Conservation (phyloP, 2,113 vertebrate species). For the Isurus oxyrinchus region DNA sequence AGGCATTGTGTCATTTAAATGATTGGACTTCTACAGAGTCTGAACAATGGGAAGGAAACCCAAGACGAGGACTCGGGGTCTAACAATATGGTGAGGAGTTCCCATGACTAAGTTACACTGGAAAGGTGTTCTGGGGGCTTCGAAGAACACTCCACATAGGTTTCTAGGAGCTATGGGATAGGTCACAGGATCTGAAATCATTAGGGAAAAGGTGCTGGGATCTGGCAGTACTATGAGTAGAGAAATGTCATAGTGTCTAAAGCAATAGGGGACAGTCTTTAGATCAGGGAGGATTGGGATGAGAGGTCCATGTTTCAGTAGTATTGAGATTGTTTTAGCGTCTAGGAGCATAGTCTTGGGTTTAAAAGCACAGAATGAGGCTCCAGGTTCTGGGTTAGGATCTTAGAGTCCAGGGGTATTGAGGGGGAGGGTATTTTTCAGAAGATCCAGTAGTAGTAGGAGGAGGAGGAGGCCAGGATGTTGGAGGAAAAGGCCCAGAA, state of each 20-base stretch:
- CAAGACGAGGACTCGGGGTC: neutral
- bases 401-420: neutral
- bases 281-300: neutral
- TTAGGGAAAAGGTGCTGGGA: neutral
- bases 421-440: neutral
- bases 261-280: neutral
- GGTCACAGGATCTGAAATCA: neutral
- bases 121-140: neutral
- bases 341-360: neutral
- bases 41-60: neutral
- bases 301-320: neutral
- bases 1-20: too few relatives aligned
- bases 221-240: neutral
- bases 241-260: neutral
- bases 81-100: neutral
- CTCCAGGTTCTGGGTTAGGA: neutral
- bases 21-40: too few relatives aligned
- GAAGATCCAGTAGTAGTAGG: neutral
- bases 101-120: neutral
- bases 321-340: neutral
- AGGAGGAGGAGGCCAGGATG: neutral
- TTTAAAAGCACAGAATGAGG: neutral
- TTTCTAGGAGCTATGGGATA: neutral
- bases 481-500: neutral
- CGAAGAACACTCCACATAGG: neutral